Conservation (phyloP, 2,888 invertebrate genomes). For the Gisinianus flammeolus region DNA sequence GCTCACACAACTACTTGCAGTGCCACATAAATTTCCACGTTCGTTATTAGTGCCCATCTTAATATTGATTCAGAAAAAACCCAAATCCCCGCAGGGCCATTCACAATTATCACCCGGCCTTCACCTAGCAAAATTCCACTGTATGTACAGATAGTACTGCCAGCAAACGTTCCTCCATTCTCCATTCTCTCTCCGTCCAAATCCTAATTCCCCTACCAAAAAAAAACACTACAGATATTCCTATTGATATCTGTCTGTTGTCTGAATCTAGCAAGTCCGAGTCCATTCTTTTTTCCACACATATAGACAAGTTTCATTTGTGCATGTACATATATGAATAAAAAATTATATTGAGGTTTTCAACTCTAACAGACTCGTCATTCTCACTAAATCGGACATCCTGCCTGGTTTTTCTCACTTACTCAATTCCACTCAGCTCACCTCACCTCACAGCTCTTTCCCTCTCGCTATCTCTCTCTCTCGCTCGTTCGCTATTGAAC, state of each 20-base stretch:
- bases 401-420: constrained; percentile 5
- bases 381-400: constrained; percentile 20
- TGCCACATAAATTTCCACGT: constrained; percentile 44
- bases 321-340: not conserved
- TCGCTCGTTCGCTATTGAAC: not conserved
- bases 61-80: constrained; percentile 29
- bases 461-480: not conserved
- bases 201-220: not conserved
- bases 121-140: constrained; percentile 34
- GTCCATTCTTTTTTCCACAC: too few species aligned
- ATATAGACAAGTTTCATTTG: too few species aligned
- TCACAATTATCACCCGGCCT: constrained; percentile 39
- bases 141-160: too few species aligned
- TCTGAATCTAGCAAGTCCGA: too few species aligned
- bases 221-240: too few species aligned
- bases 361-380: not conserved
- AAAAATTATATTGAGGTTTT: too few species aligned
- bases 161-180: not conserved
- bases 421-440: not conserved
- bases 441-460: not conserved
- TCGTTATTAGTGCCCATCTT: constrained; percentile 33
- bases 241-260: too few species aligned
- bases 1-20: constrained; percentile 43
- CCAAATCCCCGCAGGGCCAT: constrained; percentile 19
- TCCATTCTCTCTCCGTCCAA: not conserved